Conservation (phyloP, 2,888 invertebrate genomes). For the Meteorus cinctellus region DNA sequence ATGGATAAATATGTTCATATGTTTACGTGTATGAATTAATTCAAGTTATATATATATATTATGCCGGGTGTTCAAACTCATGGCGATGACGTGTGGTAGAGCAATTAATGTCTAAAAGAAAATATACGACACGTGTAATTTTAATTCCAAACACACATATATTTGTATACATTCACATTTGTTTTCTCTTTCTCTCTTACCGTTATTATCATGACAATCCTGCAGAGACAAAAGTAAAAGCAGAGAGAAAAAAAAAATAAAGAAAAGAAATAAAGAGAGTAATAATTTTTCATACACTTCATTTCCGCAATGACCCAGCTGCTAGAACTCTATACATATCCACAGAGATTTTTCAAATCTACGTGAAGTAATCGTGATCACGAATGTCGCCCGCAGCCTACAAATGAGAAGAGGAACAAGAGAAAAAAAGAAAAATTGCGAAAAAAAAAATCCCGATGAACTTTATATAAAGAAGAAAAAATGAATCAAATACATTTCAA, state of each 20-base stretch:
- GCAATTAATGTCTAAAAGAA: conserved; percentile 43
- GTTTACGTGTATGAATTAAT: conserved; percentile 11
- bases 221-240: neutral
- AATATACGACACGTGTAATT: conserved; percentile 37
- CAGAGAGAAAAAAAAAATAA: neutral
- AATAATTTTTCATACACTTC: conserved; percentile 6
- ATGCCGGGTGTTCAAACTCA: conserved; percentile 25
- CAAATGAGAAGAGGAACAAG: conserved; percentile 20
- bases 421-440: conserved; percentile 15
- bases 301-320: neutral
- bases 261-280: neutral
- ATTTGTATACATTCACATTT: neutral
- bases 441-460: conserved; percentile 1
- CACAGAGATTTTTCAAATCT: conserved; percentile 24
- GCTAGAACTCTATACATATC: neutral
- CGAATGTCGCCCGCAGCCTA: conserved; percentile 31
- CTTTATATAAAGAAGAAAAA: conserved; percentile 14
- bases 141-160: conserved; percentile 29
- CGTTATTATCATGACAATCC: conserved; percentile 2
- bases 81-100: conserved; percentile 39
- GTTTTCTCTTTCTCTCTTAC: neutral
- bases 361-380: conserved; percentile 18
- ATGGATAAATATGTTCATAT: conserved; percentile 14
- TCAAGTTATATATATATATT: conserved; percentile 23
- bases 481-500: conserved; percentile 39